Percentiles rank a stretch among this genome's conserved stretches.
Evolutionary conservation across 2,113 vertebrate species (phyloP).

Genomic region (Myotis davidii): DNA sequence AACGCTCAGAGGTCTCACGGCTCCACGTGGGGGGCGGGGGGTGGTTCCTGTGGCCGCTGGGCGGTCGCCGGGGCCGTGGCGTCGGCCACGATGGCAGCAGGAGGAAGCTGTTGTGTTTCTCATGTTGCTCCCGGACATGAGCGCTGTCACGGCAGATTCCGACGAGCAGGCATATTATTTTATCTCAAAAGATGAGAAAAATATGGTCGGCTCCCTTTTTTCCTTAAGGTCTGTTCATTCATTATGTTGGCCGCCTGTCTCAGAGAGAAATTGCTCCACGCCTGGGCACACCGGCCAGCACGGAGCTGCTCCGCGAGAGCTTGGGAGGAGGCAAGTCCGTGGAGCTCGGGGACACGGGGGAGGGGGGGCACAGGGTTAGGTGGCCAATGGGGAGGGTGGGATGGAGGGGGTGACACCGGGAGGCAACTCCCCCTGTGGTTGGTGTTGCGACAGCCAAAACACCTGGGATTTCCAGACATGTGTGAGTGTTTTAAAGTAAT

Average conservation of each 20-base stretch:
- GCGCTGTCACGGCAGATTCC: slow-evolving; percentile 50
- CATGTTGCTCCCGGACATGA: slow-evolving; percentile 70
- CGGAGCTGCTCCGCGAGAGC: background rate
- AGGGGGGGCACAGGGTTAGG: background rate
- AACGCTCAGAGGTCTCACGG: background rate
- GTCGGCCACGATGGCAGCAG: background rate
- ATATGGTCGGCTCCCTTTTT: slow-evolving; percentile 58
- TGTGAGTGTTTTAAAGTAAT: too few species aligned
- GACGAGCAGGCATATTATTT: slow-evolving; percentile 51
- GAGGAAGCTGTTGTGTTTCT: slow-evolving; percentile 37
- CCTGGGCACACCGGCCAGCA: background rate
- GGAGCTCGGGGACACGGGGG: background rate
- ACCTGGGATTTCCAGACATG: too few species aligned
- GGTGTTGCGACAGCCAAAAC: background rate
- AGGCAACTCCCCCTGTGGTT: accelerated
- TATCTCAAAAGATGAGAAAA: slow-evolving; percentile 76
- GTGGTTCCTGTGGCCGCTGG: slow-evolving; percentile 8
- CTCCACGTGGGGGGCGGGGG: background rate
- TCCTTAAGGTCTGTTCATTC: slow-evolving; percentile 68
- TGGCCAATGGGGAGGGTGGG: background rate
- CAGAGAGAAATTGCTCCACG: slow-evolving; percentile 59
- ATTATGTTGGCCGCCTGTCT: slow-evolving; percentile 43
- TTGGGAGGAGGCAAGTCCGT: accelerated
- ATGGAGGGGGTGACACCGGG: accelerated
- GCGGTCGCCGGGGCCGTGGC: background rate